Conservation (phyloP, 2,888 invertebrate species). For the Aleiodes testaceus region DNA sequence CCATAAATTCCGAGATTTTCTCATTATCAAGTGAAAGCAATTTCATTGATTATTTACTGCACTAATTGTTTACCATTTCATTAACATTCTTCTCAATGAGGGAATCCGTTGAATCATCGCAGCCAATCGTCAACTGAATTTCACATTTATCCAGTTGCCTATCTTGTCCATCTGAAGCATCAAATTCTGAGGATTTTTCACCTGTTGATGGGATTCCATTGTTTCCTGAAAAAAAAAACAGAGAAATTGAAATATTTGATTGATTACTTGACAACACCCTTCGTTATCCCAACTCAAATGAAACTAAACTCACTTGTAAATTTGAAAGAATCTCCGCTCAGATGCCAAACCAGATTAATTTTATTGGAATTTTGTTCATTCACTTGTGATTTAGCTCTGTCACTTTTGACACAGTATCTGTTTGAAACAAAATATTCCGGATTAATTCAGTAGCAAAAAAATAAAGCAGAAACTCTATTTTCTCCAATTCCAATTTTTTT, state of each 20-base stretch:
- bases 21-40: no score
- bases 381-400: not conserved
- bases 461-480: no score
- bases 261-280: not conserved
- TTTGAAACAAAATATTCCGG: not conserved
- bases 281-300: no score
- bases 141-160: slow-evolving; percentile 1
- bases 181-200: not conserved
- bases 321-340: not conserved
- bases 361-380: not conserved
- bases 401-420: slow-evolving; percentile 15
- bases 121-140: slow-evolving; percentile 17
- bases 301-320: slow-evolving; percentile 24
- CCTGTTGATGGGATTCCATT: not conserved
- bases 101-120: not conserved
- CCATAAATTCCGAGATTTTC: not conserved
- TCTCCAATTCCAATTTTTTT: no score
- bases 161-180: not conserved
- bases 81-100: not conserved
- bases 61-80: slow-evolving; percentile 10
- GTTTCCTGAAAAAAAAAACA: not conserved
- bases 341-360: slow-evolving; percentile 22
- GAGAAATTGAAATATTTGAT: not conserved
- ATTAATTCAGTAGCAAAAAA: not conserved
- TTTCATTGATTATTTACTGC: not conserved